These are phyloP conservation scores for Sebastes cheni DNA, from an alignment of 2,797 vertebrate species.

Conservation along the genomic window DNA sequence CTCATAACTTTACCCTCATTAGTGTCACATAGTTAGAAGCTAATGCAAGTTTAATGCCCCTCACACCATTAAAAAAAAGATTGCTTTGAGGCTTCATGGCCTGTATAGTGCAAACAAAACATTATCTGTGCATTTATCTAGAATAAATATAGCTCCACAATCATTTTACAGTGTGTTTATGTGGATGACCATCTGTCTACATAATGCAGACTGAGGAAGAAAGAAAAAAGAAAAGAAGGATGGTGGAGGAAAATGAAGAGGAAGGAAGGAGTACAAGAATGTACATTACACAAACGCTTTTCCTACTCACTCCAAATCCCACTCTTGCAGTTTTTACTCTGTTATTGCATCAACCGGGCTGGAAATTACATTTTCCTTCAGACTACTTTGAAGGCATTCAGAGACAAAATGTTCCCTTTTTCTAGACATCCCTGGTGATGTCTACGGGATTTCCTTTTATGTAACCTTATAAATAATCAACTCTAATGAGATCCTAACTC, in stretches of 20 bases:
- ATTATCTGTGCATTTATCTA: neutral
- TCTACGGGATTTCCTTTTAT: neutral
- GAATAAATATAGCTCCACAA: neutral
- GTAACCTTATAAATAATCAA: neutral
- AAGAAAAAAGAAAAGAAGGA: neutral
- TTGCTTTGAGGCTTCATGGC: conserved; percentile 27
- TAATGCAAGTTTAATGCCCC: conserved; percentile 47
- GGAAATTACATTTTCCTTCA: neutral
- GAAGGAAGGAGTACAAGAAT: neutral
- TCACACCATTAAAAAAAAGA: conserved; percentile 5
- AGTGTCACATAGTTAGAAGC: conserved; percentile 35
- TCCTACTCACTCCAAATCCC: conserved; percentile 28
- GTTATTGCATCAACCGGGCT: conserved; percentile 51
- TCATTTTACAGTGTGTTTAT: neutral
- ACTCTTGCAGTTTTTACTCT: conserved; percentile 54
- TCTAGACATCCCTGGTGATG: neutral
- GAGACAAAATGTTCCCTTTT: neutral
- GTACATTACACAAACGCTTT: neutral
- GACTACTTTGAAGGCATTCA: neutral
- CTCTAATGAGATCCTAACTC: neutral
- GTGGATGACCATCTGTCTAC: neutral
- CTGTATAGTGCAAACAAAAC: conserved; percentile 43
- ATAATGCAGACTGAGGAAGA: neutral
- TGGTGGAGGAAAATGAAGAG: neutral
- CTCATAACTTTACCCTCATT: conserved; percentile 47